Evolutionary conservation across 2,888 invertebrate species (phyloP).

Genomic region (Leptopterna dolabrata): DNA sequence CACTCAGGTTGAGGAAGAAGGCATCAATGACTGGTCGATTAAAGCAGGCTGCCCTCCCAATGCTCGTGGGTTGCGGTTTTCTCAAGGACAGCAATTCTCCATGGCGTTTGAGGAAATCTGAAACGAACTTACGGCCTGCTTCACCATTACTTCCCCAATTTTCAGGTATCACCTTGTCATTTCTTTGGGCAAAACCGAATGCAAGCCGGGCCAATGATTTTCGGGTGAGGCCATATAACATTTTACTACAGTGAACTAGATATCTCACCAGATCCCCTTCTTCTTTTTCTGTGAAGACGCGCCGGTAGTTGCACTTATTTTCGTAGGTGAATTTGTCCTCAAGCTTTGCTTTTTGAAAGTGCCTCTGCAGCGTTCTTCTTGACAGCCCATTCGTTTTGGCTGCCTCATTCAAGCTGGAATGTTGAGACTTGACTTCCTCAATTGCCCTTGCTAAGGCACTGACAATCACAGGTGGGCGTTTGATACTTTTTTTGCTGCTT

Average conservation of each 20-base stretch:
- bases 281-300: background rate
- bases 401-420: constrained; percentile 25
- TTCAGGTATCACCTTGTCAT: background rate
- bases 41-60: background rate
- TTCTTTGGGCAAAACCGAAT: background rate
- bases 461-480: background rate
- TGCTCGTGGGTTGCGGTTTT: background rate
- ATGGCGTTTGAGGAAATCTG: background rate
- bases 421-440: too few species aligned
- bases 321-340: background rate
- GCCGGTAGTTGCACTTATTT: background rate
- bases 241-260: background rate
- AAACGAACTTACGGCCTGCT: background rate
- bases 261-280: background rate
- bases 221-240: too few species aligned
- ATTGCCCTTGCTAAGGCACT: background rate
- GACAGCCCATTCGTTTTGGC: background rate
- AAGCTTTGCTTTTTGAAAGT: background rate
- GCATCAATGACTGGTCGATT: background rate
- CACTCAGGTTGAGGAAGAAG: background rate
- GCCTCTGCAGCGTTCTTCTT: background rate
- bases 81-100: background rate
- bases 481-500: background rate
- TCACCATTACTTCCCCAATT: background rate
- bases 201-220: background rate